Conservation (phyloP, 2,113 vertebrate genomes). For the Microcebus lehilahytsara region DNA sequence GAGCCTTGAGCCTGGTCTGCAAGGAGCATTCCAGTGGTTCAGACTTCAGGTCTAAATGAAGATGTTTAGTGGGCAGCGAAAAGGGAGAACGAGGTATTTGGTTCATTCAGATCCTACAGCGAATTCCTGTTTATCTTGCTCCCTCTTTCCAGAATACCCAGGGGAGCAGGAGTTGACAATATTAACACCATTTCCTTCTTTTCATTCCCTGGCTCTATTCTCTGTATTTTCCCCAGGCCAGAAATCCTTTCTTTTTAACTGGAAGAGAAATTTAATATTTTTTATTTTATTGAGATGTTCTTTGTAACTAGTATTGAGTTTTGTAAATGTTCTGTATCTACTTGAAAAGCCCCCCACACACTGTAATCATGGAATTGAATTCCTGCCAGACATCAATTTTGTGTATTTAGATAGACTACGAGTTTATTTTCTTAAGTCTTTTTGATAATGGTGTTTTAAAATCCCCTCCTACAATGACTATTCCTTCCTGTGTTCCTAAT, state of each 20-base stretch:
- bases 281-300: not conserved
- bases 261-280: not conserved
- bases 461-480: not conserved
- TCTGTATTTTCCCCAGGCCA: not conserved
- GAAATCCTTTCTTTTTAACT: not conserved
- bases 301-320: conserved; percentile 8
- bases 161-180: not conserved
- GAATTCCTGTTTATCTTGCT: not conserved
- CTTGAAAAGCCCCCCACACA: not conserved
- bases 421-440: conserved; percentile 35
- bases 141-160: too few species aligned
- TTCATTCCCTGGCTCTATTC: not conserved
- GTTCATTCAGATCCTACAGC: not conserved
- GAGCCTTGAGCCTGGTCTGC: not conserved
- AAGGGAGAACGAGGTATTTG: not conserved
- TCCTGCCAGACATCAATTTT: conserved; percentile 33
- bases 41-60: not conserved
- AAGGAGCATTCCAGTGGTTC: not conserved
- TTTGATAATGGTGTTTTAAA: conserved; percentile 45
- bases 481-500: conserved; percentile 6
- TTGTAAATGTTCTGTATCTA: not conserved
- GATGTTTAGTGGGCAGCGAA: not conserved
- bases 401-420: conserved; percentile 8
- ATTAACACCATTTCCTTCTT: not conserved
- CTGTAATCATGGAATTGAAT: conserved; percentile 32